A percentile compares a stretch with the other conserved stretches of the same genome.
phyloP scores from a whole-genome alignment of 1,140 invertebrate genomes.

The Sycophaga agraensis region DNA sequence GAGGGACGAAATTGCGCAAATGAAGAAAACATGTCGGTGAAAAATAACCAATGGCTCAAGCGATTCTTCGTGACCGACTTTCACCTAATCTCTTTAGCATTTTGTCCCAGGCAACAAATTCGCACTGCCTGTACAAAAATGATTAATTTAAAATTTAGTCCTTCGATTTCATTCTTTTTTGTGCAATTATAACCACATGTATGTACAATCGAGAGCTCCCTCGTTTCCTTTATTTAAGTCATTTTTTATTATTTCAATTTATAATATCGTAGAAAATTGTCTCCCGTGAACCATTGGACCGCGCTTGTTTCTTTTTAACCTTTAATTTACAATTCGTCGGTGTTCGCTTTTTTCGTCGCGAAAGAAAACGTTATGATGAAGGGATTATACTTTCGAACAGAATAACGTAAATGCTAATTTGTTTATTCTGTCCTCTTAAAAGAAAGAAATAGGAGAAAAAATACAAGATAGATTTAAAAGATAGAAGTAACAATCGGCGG shows the following conservation, averaged over 20 bases:
- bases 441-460: neutral
- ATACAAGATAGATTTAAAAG: neutral
- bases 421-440: neutral
- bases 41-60: conserved; percentile 32
- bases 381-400: neutral
- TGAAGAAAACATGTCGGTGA: neutral
- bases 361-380: neutral
- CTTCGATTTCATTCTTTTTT: conserved; percentile 19
- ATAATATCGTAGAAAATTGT: conserved; percentile 48
- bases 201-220: conserved; percentile 18
- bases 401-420: conserved; percentile 1
- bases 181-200: conserved; percentile 25
- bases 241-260: conserved; percentile 33
- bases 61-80: conserved; percentile 6
- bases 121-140: too few relatives aligned
- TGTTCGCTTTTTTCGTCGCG: neutral
- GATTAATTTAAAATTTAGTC: too few relatives aligned
- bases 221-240: conserved; percentile 20
- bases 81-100: conserved; percentile 25
- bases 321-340: conserved; percentile 11
- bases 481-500: conserved; percentile 9
- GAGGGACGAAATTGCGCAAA: conserved; percentile 21
- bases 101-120: conserved; percentile 24
- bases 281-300: conserved; percentile 55
- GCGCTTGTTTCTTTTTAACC: conserved; percentile 34